Percentiles rank a stretch among this genome's conserved stretches.
These are phyloP conservation scores for Lacerta bilineata DNA, from an alignment of 2,797 vertebrate species.

Conservation along the genomic window DNA sequence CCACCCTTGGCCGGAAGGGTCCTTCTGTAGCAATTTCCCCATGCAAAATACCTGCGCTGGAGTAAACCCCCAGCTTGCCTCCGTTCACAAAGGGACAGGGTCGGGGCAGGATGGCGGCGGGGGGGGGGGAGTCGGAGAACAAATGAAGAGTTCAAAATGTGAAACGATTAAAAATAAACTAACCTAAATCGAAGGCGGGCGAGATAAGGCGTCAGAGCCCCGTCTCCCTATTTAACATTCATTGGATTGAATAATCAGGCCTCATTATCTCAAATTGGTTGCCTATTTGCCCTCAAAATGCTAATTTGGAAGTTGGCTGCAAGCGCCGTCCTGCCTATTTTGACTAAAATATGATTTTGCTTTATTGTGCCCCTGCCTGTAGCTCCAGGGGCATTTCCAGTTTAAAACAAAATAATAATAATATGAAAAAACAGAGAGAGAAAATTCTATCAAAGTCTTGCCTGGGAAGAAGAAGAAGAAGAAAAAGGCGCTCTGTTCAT, in stretches of 20 bases:
- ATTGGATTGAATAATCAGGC: conserved; percentile 99
- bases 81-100: conserved; percentile 28
- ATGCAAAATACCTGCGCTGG: conserved; percentile 4
- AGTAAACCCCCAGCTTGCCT: not conserved
- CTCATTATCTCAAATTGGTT: conserved; percentile 99
- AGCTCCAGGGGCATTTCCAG: conserved; percentile 87
- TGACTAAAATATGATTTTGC: conserved; percentile 86
- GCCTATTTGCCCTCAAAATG: conserved; percentile 99
- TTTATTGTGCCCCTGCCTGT: conserved; percentile 84
- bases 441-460: conserved; percentile 87
- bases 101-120: not conserved
- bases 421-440: conserved; percentile 54
- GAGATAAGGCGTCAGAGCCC: conserved; percentile 92
- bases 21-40: not conserved
- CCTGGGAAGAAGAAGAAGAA: conserved; percentile 26
- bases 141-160: conserved; percentile 87
- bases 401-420: conserved; percentile 60
- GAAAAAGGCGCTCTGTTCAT: conserved; percentile 10
- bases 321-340: conserved; percentile 87
- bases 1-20: not conserved
- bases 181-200: conserved; percentile 89
- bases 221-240: conserved; percentile 99
- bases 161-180: conserved; percentile 89
- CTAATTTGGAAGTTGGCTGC: conserved; percentile 98
- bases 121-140: conserved; percentile 61